Evolutionary conservation across 2,113 vertebrate genomes (phyloP), one percentile per base, ranked within the genome.

Genomic region (Nothobranchius furzeri): DNA sequence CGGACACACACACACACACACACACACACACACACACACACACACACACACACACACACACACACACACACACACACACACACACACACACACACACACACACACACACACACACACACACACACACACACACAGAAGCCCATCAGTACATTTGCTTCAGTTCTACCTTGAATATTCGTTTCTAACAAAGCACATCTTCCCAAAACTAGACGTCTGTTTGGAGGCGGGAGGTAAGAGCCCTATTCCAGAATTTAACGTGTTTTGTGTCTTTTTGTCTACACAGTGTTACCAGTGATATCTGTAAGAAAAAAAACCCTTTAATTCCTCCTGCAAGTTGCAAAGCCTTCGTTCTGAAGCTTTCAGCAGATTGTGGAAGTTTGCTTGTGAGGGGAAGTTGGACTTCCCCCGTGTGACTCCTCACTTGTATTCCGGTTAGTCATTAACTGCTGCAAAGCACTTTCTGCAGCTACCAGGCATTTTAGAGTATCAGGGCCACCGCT

Each of bases 141-240:
- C 47, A 47, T 90, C 65, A 80, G 43, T 67, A 25, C 11, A 79
- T 69, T 63, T 69, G 74, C 64, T 69, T 83, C 46, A 70, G 46
- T 63, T 24, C 70, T 72, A 70, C 67, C 64, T 35, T 43, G 45
- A 56, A 24, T 70, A 62, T 57, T 51, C 55, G 17, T 76, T 78
- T 60, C 45, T 50, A 60, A 75, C 69, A 80, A 65, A 81, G 61
- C 68, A 60, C 59, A 53, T 75, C 53, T 60, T 67, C 25, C 40
- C 51, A 50, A 57, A 68, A 66, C 64, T 65, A 56, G 64, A 73
- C 59, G 36, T 24, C 24, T 17, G 58, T 35, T 59, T 0, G 17
- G 54, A 72, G 60, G 59, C 9, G 7, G 7, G 45, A 73, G 48
- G 36, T 73, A 13, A 76, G 64, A 1, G 59, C 64, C 59, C 11